Conservation (phyloP, 2,888 invertebrate species). For the Pachycephus smyrnensis region DNA sequence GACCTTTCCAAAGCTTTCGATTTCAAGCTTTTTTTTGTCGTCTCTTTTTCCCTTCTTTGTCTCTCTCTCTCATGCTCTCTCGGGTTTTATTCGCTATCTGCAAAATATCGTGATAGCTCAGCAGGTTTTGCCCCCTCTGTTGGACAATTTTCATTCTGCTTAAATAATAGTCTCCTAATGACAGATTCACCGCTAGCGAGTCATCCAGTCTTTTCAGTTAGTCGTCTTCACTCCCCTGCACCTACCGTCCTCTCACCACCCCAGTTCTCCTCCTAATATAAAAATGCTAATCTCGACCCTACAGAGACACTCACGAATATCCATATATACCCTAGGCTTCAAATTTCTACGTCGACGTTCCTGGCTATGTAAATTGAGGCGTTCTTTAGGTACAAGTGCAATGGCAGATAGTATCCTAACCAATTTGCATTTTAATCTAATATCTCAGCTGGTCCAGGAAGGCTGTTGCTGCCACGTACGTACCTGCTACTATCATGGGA, state of each 20-base stretch:
- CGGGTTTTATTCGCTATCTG: neutral
- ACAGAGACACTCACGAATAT: neutral
- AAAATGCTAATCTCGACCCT: neutral
- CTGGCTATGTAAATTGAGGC: constrained; percentile 32
- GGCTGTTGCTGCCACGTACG: neutral
- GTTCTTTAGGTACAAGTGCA: neutral
- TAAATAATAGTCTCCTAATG: no score
- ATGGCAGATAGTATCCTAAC: constrained; percentile 7
- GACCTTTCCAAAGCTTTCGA: neutral
- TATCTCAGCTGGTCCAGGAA: constrained; percentile 17
- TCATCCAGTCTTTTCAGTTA: no score
- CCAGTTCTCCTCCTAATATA: neutral
- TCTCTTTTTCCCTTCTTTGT: neutral
- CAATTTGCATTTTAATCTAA: constrained; percentile 45
- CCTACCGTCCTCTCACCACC: neutral
- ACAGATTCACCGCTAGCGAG: no score
- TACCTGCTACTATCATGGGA: neutral
- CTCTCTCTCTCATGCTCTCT: neutral
- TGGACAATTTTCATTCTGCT: no score
- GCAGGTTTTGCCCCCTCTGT: no score
- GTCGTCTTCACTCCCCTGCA: no score
- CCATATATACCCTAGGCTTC: neutral
- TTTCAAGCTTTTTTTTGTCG: neutral
- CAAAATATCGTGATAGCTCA: no score
- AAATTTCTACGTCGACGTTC: constrained; percentile 29